Conservation (phyloP, 2,113 vertebrate genomes). For the Piprites chloris region DNA sequence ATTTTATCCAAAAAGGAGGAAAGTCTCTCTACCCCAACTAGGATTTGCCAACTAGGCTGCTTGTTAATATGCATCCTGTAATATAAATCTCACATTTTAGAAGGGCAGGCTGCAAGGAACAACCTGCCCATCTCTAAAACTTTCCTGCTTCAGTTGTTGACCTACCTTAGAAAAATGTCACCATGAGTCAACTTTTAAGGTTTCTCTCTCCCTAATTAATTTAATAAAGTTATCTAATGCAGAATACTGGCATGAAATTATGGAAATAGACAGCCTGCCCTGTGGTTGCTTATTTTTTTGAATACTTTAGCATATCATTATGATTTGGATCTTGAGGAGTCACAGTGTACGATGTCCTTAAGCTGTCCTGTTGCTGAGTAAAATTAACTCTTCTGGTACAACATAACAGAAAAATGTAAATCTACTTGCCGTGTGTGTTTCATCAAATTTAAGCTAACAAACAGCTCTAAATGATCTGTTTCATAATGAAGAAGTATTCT, state of each 20-base stretch:
- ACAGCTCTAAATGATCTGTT: neutral
- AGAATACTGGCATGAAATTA: neutral
- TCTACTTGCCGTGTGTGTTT: neutral
- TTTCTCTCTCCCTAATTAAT: neutral
- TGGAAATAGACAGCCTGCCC: neutral
- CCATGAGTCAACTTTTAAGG: neutral
- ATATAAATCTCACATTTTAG: neutral
- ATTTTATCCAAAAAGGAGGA: neutral
- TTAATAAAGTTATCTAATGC: conserved; percentile 13
- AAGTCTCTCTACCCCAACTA: neutral
- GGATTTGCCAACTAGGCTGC: neutral
- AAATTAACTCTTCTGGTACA: neutral
- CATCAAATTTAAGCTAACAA: neutral
- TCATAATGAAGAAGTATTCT: neutral
- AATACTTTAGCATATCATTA: conserved; percentile 44
- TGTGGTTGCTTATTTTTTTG: neutral
- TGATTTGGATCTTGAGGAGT: neutral
- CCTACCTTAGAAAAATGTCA: conserved; percentile 4
- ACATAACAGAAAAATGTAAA: neutral
- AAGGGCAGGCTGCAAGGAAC: neutral
- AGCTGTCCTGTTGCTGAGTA: neutral
- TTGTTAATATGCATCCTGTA: neutral
- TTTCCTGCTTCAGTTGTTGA: neutral
- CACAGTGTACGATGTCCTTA: neutral
- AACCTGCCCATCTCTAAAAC: neutral